These are phyloP conservation scores for Palythoa heliodiscus DNA, from an alignment of 92 coral and sea anemone species.

Conservation along the genomic window DNA sequence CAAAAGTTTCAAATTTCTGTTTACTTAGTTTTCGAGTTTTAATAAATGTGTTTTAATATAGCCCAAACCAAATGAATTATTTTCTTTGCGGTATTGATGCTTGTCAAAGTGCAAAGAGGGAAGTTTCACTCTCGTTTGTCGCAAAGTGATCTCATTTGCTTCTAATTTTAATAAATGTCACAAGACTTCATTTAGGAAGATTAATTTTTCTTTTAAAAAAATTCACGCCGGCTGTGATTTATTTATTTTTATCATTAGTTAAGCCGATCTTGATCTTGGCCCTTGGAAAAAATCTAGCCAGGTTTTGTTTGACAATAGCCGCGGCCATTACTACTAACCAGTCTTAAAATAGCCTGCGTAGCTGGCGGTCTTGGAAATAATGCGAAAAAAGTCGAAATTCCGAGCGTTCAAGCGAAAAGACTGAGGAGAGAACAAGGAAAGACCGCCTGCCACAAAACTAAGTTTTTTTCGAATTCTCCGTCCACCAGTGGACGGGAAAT, in stretches of 20 bases:
- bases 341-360: too few relatives aligned
- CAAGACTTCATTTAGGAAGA: not conserved
- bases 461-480: too few relatives aligned
- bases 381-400: too few relatives aligned
- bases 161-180: conserved; percentile 6
- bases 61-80: conserved; percentile 1
- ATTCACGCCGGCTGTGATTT: conserved; percentile 30
- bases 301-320: not conserved
- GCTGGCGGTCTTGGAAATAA: too few relatives aligned
- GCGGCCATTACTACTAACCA: not conserved
- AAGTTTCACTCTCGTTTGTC: not conserved
- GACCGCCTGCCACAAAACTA: too few relatives aligned
- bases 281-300: not conserved
- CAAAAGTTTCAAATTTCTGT: conserved; percentile 32
- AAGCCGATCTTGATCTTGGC: not conserved
- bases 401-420: too few relatives aligned
- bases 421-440: too few relatives aligned
- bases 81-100: not conserved
- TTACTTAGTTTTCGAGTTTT: conserved; percentile 11
- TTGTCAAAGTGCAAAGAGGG: conserved; percentile 18
- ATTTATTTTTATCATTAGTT: conserved; percentile 3
- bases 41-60: conserved; percentile 18
- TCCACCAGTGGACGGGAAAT: too few relatives aligned
- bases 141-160: not conserved
- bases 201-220: conserved; percentile 3